These are phyloP conservation scores for Tragelaphus buxtoni DNA, from an alignment of 2,113 vertebrate species.

Conservation along the genomic window DNA sequence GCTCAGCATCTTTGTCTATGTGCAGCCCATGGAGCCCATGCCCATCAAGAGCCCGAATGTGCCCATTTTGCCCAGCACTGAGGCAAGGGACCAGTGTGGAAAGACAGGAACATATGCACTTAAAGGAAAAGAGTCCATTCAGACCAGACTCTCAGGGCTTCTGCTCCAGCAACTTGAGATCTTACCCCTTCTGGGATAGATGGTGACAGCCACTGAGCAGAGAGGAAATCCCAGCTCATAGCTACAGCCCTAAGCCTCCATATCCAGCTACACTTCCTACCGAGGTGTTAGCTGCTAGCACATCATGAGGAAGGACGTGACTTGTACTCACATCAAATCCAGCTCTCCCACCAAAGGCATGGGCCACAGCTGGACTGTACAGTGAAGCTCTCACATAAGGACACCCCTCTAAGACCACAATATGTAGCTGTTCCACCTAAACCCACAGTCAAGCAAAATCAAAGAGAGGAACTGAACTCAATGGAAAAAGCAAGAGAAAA, in stretches of 20 bases:
- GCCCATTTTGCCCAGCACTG: background rate
- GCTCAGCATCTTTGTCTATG: background rate
- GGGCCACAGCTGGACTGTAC: no score
- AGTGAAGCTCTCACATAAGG: background rate
- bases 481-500: background rate
- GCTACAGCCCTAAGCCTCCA: background rate
- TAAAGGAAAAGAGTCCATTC: background rate
- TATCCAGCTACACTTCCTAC: background rate
- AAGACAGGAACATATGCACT: background rate
- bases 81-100: background rate
- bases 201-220: no score
- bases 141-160: background rate
- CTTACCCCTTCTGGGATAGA: fast-evolving
- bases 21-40: background rate
- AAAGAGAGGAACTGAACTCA: background rate
- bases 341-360: background rate
- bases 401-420: background rate
- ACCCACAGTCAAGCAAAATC: background rate
- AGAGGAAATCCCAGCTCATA: background rate
- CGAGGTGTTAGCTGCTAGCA: background rate
- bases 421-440: background rate
- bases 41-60: background rate
- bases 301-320: background rate
- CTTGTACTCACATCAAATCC: background rate
- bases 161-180: background rate